Base-by-base conservation (phyloP, 2,113 vertebrate species). In the Gnathonemus echidnorhynchus region DNA sequence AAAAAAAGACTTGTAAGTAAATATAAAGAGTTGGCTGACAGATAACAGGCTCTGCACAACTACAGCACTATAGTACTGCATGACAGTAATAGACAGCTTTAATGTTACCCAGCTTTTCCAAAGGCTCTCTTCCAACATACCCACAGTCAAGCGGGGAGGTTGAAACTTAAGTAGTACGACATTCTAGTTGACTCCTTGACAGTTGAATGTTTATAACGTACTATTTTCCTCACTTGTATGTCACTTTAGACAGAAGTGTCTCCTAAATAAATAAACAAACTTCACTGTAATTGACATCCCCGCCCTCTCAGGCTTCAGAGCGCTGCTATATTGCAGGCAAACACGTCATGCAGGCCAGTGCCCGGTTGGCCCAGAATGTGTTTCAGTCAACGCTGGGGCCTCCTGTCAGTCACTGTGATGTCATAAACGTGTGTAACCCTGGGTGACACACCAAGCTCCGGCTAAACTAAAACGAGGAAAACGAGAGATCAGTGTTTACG, bases 11-110 rank as follows among this genome's bases (percentile, higher is more conserved):
- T 46, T 24, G 42, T 48, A 46, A 85, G 83, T 46, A 85, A 24
- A 85, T 27, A 66, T 31, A 48, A 85, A n/a, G 39, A 42, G 45
- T 46, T 10, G 45, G 83, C 48, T 45, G 39, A 85, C 83, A 85
- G 83, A 24, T 46, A 85, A 48, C 83, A 85, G 39, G 74, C 35
- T 80, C 74, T 80, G 74, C 74, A 39, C 35, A 17, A 42, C 74
- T 80, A 31, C n/a, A 70, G 62, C n/a, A 70, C 27, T 70, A 70
- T 31, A 70, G 35, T 42, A 80, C 74, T 80, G 15, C 15, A 17
- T 42, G 74, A 80, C 74, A 80, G 74, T 42, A 80, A 80, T 80
- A 80, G 31, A 80, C 74, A 39, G 74, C 74, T 80, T 80, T 70
- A 70, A 70, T 31, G 62, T 31, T 31, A 70, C 62, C n/a, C 62